Base-by-base conservation (phyloP, 2,113 vertebrate genomes). In the Forbesichthys agassizii region DNA sequence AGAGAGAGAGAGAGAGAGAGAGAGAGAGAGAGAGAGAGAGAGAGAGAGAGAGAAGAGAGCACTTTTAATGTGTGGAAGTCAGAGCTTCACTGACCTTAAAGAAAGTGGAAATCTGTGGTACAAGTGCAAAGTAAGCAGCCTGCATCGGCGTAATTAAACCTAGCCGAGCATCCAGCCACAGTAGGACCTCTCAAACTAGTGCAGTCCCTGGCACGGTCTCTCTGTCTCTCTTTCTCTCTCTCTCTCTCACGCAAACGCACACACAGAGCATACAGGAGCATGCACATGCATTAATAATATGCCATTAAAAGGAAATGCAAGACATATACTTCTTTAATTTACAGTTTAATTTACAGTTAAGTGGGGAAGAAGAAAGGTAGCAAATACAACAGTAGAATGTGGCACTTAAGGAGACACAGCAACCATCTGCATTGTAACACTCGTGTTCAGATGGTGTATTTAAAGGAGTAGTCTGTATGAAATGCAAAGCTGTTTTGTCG, bases 131-230 rank as follows among this genome's bases (percentile, higher is more conserved):
- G 64, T 62, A 46, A 54, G 54, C 66, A 51, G 48, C 20, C 27
- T 48, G 48, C 52, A 42, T 54, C 48, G 18, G 33, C 48, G 0
- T 77, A 66, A 77, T 79, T 79, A 73, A 83, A 84, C 59, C 11
- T 11, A 67, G 60, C 59, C 54, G 9, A 75, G 75, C 66, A 71
- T 66, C 62, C 51, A 80, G 54, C 67, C 62, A 18, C 69, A 53
- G 68, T 51, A 48, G 2, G 3, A 58, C 11, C 59, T 70, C 52
- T 61, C 14, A 64, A 71, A 62, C 36, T 16, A 51, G 27, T 18
- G 36, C 61, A 62, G 33, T 56, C 64, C 48, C 49, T 57, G 49
- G 36, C 60, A 48, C 64, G 27, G 27, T 27, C 1, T 27, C 27
- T 27, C 27, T 27, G 2, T 27, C 27, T 27, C 27, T 27, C 27